Percentiles rank a stretch among this genome's conserved stretches.
Conservation (phyloP, 2,797 vertebrate species). For the Enteromius radiatus region DNA sequence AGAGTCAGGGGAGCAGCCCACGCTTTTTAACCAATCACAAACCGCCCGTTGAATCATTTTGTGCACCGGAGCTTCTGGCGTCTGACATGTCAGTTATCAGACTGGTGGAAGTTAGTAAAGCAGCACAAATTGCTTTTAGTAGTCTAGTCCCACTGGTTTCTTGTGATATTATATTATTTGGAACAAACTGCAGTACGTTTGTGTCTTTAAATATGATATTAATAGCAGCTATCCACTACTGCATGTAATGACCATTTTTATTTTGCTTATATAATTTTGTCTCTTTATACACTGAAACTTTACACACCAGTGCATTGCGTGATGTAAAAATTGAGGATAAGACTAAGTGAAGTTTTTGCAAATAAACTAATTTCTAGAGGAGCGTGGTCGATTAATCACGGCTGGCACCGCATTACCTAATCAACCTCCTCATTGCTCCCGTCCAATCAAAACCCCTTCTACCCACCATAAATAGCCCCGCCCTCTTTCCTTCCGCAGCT, state of each 20-base stretch:
- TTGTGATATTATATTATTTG: not conserved
- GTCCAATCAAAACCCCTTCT: too few species aligned
- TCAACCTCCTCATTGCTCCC: too few species aligned
- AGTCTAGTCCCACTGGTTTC: not conserved
- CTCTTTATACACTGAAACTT: not conserved
- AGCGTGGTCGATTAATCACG: too few species aligned
- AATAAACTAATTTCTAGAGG: too few species aligned
- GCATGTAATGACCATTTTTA: not conserved
- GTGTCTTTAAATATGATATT: not conserved
- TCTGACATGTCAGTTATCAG: not conserved
- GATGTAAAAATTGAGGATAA: not conserved
- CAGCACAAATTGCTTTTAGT: not conserved
- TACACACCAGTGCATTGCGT: not conserved
- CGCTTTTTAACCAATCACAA: conserved; percentile 12
- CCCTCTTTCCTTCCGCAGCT: too few species aligned
- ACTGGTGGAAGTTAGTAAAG: conserved; percentile 20
- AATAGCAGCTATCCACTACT: not conserved
- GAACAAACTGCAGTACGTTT: not conserved
- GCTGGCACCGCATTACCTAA: too few species aligned
- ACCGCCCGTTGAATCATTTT: not conserved
- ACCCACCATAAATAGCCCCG: too few species aligned
- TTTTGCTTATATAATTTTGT: not conserved
- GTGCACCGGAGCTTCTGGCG: not conserved
- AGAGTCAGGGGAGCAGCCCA: conserved; percentile 8
- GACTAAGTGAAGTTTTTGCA: too few species aligned